Evolutionary conservation across 2,888 invertebrate species (phyloP), one percentile per base, ranked within the genome.

Genomic region (Amiota minor): DNA sequence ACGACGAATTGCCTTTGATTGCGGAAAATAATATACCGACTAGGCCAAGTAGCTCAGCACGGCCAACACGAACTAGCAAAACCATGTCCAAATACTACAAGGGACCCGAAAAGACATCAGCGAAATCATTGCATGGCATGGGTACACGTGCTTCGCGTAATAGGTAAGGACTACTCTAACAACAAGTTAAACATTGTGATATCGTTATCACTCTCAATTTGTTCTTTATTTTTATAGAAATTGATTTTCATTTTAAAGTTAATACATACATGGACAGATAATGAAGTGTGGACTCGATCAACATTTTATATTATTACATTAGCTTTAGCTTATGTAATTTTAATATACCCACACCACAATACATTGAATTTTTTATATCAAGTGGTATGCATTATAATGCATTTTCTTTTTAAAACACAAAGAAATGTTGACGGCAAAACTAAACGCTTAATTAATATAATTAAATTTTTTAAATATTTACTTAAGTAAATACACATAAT

Each of bases 21-120:
- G 23, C 73, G 1, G 83, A 83, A n/a, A 49, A 56, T 8, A 84
- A 84, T 16, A 83, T 77, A 59, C 23, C 55, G 45, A 59, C 23
- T 23, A 69, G 61, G 45, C 73, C 64, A 49, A 68, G 4, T 35
- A 35, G 74, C 46, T 77, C 77, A 71, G 35, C 6, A 3, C 87
- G 88, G n/a, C 88, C 89, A 9, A 79, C 86, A n/a, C 82, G 89
- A 47, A 82, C 83, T 62, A 89, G 89, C 77, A 89, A 89, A 78
- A 87, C 88, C 0, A 76, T 86, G 73, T 89, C 89, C 3, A 88
- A 87, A 77, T 89, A 89, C 79, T 89, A 89, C 73, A 89, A 89
- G 67, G 83, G 85, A 49, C 88, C 88, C 59, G 81, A 82, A 14
- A 79, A 78, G 61, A 6, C 76, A n/a, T 72, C 78, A 62, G 46